These are phyloP conservation scores for Nipponacmea schrenckii DNA, from an alignment of 2,888 invertebrate species.

Conservation along the genomic window DNA sequence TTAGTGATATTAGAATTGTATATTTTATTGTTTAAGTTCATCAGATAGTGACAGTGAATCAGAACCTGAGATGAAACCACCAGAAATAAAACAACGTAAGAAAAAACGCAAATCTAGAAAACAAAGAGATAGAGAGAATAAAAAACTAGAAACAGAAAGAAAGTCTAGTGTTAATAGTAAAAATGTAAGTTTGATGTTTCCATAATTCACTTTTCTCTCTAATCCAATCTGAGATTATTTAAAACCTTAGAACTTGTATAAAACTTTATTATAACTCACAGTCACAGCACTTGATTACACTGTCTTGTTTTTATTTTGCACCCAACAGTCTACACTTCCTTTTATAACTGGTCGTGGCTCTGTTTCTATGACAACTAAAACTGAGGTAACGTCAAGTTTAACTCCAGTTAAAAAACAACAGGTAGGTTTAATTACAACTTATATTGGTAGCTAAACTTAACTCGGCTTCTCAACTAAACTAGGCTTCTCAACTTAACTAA, in stretches of 20 bases:
- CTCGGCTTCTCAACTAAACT: too few relatives aligned
- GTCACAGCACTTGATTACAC: too few relatives aligned
- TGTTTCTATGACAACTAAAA: conserved; percentile 1
- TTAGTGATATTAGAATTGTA: not conserved
- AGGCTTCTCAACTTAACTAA: too few relatives aligned
- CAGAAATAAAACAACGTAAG: conserved; percentile 46
- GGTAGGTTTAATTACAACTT: not conserved
- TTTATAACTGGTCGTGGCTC: not conserved
- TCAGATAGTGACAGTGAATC: conserved; percentile 67
- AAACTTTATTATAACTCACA: too few relatives aligned
- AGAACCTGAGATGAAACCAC: conserved; percentile 60
- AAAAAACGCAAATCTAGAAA: conserved; percentile 57
- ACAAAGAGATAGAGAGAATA: conserved; percentile 48
- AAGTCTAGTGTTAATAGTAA: not conserved
- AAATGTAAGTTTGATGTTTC: not conserved
- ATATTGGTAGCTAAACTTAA: too few relatives aligned
- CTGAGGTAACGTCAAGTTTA: not conserved
- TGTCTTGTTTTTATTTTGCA: too few relatives aligned
- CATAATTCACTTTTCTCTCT: too few relatives aligned
- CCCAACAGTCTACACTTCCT: conserved; percentile 1
- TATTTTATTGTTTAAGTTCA: conserved; percentile 47
- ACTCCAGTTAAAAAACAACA: not conserved
- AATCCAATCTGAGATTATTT: too few relatives aligned
- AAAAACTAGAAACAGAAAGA: not conserved
- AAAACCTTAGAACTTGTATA: too few relatives aligned